These are phyloP conservation scores for Bucorvus abyssinicus DNA, from an alignment of 2,797 vertebrate genomes.

Conservation along the genomic window DNA sequence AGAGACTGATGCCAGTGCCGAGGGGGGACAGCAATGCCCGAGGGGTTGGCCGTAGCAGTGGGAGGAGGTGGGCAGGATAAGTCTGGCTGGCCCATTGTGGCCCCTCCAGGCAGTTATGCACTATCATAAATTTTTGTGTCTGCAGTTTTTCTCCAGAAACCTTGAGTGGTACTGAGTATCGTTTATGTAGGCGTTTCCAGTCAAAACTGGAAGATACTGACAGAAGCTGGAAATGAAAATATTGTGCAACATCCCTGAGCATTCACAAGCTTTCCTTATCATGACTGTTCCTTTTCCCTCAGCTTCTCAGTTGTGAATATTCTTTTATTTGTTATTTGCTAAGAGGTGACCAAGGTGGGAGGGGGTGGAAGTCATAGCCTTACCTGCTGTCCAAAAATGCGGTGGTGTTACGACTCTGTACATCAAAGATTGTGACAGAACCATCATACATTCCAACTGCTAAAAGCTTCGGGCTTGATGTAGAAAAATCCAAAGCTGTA, in stretches of 20 bases:
- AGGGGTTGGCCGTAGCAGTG: neutral
- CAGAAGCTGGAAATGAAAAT: neutral
- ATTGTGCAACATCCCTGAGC: neutral
- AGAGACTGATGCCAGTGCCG: neutral
- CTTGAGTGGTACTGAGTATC: neutral
- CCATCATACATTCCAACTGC: constrained; percentile 85
- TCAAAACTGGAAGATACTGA: neutral
- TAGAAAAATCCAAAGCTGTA: constrained; percentile 88
- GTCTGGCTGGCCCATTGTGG: no score
- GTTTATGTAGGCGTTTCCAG: neutral
- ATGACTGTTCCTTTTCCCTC: neutral
- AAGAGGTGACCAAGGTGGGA: neutral
- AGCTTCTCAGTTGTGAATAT: neutral
- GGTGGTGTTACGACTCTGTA: constrained; percentile 44
- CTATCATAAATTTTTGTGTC: neutral
- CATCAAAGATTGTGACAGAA: constrained; percentile 77
- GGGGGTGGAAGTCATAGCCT: neutral
- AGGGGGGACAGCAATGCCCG: neutral
- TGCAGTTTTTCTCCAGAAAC: neutral
- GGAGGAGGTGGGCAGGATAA: no score
- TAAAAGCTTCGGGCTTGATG: constrained; percentile 74
- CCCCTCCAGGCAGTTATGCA: no score
- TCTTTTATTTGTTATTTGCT: neutral
- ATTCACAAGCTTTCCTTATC: neutral
- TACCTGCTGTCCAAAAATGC: constrained; percentile 81